Conservation (phyloP, 2,797 vertebrate genomes). For the Crocodylus rhombifer region DNA sequence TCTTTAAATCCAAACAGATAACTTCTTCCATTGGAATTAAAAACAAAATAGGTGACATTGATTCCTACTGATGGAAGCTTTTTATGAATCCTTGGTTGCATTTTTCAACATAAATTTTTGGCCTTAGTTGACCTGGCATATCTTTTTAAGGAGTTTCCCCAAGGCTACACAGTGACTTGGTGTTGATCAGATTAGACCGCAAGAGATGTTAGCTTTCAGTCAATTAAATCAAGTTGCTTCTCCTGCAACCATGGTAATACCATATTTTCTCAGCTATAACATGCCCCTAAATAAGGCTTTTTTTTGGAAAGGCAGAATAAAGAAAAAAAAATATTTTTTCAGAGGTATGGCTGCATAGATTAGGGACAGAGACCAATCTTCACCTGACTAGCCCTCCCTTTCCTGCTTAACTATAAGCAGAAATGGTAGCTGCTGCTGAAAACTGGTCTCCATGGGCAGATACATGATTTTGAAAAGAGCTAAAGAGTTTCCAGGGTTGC, state of each 20-base stretch:
- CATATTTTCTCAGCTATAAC: too few relatives aligned
- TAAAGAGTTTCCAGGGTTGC: too few relatives aligned
- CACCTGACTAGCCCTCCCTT: too few relatives aligned
- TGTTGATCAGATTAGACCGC: constrained; percentile 72
- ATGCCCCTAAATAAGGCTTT: too few relatives aligned
- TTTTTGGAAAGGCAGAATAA: too few relatives aligned
- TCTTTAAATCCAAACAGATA: neutral
- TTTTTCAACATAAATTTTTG: constrained; percentile 47
- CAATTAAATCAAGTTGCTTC: constrained; percentile 59
- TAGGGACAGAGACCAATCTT: too few relatives aligned
- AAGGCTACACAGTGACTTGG: constrained; percentile 33
- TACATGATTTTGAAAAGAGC: too few relatives aligned
- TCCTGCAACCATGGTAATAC: neutral
- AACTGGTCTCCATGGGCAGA: too few relatives aligned
- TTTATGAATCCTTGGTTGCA: constrained; percentile 11
- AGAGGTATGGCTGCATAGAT: too few relatives aligned
- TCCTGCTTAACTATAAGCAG: too few relatives aligned
- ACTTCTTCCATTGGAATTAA: neutral
- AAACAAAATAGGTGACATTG: neutral
- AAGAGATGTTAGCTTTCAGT: constrained; percentile 56
- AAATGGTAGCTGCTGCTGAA: too few relatives aligned
- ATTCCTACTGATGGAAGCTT: constrained; percentile 50
- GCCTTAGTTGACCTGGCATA: constrained; percentile 55
- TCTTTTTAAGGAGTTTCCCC: constrained; percentile 70
- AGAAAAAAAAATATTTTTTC: too few relatives aligned